Conservation (phyloP, 2,888 invertebrate species). For the Ptychoptera contaminata region DNA sequence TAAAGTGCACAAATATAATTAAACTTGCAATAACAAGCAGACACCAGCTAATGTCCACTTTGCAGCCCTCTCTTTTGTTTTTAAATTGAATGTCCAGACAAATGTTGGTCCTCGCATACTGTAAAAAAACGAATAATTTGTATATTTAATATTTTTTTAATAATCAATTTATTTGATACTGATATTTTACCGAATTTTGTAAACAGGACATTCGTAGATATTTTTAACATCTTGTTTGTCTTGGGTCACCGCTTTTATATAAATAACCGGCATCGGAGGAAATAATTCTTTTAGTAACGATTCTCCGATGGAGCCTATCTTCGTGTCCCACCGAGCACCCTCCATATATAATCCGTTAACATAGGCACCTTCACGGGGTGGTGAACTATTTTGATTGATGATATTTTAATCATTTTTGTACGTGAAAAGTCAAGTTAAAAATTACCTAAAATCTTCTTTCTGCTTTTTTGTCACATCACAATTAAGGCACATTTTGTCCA, state of each 20-base stretch:
- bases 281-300: slow-evolving; percentile 79
- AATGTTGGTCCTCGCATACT: slow-evolving; percentile 73
- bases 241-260: slow-evolving; percentile 68
- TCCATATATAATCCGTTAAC: slow-evolving; percentile 84
- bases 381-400: slow-evolving; percentile 33
- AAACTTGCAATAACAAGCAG: slow-evolving; percentile 58
- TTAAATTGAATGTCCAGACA: slow-evolving; percentile 89
- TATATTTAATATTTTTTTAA: neutral
- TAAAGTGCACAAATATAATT: neutral
- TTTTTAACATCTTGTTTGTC: slow-evolving; percentile 81
- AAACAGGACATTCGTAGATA: slow-evolving; percentile 85
- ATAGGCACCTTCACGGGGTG: slow-evolving; percentile 84
- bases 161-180: neutral
- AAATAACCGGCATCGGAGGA: slow-evolving; percentile 81
- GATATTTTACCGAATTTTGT: slow-evolving; percentile 53
- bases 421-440: slow-evolving; percentile 6
- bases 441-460: slow-evolving; percentile 65
- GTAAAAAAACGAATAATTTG: neutral
- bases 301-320: slow-evolving; percentile 62
- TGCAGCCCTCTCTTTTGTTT: slow-evolving; percentile 70
- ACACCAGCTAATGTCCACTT: slow-evolving; percentile 88
- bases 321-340: slow-evolving; percentile 84
- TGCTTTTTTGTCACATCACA: slow-evolving; percentile 88
- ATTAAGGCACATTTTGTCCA: slow-evolving; percentile 89
- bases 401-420: slow-evolving; percentile 3